Evolutionary conservation across 2,888 invertebrate genomes (phyloP).

Genomic region (Drosophila helvetica): DNA sequence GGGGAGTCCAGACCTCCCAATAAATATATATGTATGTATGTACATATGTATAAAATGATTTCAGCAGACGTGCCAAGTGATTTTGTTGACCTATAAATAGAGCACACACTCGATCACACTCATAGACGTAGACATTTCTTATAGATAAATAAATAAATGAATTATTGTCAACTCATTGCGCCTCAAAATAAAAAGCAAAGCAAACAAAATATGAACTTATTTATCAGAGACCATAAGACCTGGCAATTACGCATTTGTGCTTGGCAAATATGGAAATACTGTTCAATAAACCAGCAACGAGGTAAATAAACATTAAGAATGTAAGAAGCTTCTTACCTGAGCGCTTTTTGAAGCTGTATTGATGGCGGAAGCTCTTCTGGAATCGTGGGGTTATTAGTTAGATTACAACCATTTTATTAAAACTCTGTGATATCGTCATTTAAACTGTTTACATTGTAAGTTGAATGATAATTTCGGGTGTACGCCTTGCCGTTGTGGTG

Average conservation of each 20-base stretch:
- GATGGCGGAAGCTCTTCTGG: neutral
- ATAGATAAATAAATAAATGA: conserved; percentile 18
- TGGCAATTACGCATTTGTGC: conserved; percentile 18
- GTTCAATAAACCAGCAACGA: conserved; percentile 3
- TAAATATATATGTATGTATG: too few species aligned
- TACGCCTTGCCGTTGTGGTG: neutral
- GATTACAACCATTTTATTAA: conserved; percentile 11
- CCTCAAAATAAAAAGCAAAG: conserved; percentile 17
- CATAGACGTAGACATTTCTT: conserved; percentile 2
- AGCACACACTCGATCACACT: conserved; percentile 4
- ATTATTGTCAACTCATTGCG: conserved; percentile 25
- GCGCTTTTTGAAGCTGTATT: neutral
- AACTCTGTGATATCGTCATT: conserved; percentile 22
- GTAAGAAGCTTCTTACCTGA: conserved; percentile 10
- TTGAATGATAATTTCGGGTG: conserved; percentile 10
- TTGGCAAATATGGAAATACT: neutral
- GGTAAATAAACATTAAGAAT: neutral
- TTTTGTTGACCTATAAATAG: conserved; percentile 23
- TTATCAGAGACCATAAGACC: conserved; percentile 1
- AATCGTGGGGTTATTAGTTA: conserved; percentile 6
- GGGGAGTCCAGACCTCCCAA: neutral
- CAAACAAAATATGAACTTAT: conserved; percentile 20
- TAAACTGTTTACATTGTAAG: conserved; percentile 18
- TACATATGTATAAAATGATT: too few species aligned
- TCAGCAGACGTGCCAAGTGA: conserved; percentile 16